These are phyloP conservation scores for Copidosoma aretas DNA, from an alignment of 2,888 invertebrate genomes.

Conservation along the genomic window DNA sequence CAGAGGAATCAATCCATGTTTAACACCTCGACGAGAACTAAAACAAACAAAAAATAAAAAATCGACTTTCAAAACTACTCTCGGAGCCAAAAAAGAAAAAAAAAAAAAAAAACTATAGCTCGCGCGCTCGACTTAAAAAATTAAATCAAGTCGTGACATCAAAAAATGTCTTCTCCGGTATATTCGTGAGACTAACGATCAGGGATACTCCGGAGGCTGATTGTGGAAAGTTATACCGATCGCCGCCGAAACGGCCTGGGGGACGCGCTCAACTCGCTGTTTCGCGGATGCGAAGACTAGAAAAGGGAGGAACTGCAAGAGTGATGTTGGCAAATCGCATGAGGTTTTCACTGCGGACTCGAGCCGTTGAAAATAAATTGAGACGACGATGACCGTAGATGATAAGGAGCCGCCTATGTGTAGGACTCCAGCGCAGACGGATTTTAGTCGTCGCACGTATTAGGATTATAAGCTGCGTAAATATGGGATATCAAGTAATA, in stretches of 20 bases:
- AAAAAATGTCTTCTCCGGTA: constrained; percentile 22
- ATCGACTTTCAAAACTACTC: neutral
- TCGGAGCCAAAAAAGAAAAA: neutral
- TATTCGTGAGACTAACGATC: constrained; percentile 19
- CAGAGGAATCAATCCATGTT: neutral
- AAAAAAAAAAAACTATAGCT: neutral
- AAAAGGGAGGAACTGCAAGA: constrained; percentile 38
- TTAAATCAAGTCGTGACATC: neutral
- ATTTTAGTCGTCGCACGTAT: constrained; percentile 55
- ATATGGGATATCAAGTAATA: constrained; percentile 60
- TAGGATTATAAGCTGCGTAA: constrained; percentile 57
- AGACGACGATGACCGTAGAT: neutral
- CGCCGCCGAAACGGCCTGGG: neutral
- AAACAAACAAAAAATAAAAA: neutral
- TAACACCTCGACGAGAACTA: neutral
- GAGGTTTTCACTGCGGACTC: constrained; percentile 26
- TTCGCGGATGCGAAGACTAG: constrained; percentile 38
- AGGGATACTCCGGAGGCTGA: too few relatives aligned
- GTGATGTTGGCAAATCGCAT: constrained; percentile 22
- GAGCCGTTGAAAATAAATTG: constrained; percentile 5
- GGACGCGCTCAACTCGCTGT: constrained; percentile 44
- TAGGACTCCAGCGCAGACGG: too few relatives aligned
- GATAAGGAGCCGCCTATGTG: too few relatives aligned
- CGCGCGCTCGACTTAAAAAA: neutral
- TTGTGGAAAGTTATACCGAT: constrained; percentile 16